Evolutionary conservation across 2,888 invertebrate genomes (phyloP).

Genomic region (Tenodera sinensis): DNA sequence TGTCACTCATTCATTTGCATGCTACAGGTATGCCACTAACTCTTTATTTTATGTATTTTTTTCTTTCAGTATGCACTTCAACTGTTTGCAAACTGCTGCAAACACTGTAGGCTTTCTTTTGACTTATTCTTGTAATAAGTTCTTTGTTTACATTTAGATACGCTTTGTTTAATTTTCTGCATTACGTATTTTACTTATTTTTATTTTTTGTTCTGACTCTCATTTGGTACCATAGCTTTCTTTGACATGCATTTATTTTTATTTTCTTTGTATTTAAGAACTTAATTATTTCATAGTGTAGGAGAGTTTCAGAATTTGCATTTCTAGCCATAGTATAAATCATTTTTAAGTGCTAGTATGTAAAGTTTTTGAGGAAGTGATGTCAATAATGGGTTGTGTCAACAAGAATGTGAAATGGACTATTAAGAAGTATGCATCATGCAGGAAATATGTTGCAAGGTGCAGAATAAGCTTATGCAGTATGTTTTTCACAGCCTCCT

Average conservation of each 20-base stretch:
- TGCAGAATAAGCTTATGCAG: not conserved
- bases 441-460: not conserved
- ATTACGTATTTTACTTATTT: not conserved
- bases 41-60: not conserved
- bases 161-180: not conserved
- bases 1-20: not conserved
- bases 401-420: constrained; percentile 34
- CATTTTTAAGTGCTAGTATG: not conserved
- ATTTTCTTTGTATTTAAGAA: not conserved
- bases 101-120: too few species aligned
- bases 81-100: too few species aligned
- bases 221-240: not conserved
- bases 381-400: constrained; percentile 33
- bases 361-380: not conserved
- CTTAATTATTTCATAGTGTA: not conserved
- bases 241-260: not conserved
- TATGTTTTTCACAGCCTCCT: constrained; percentile 60
- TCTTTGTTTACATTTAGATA: not conserved
- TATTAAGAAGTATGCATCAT: not conserved
- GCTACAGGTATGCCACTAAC: not conserved
- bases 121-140: not conserved
- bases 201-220: not conserved
- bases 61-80: constrained; percentile 6
- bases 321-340: not conserved
- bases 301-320: not conserved